A percentile compares a stretch with the other conserved stretches of the same genome.
phyloP scores from a whole-genome alignment of 2,888 invertebrate species.

The Tolmerus cingulatus region DNA sequence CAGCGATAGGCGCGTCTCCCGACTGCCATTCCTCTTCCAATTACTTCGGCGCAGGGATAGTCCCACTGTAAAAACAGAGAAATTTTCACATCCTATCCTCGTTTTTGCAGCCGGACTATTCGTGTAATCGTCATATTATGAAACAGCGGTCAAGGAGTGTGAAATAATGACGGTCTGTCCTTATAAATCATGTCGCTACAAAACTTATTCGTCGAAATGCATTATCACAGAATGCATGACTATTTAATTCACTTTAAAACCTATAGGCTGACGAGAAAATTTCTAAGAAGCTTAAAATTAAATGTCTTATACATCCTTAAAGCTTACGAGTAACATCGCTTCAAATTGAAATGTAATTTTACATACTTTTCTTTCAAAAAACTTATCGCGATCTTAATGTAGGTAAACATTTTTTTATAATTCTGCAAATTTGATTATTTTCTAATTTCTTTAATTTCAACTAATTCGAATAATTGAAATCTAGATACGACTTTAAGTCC shows the following conservation, averaged over 20 bases:
- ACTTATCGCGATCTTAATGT: no score
- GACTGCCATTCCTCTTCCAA: background rate
- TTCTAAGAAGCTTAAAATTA: no score
- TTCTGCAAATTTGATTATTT: no score
- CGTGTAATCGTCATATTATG: background rate
- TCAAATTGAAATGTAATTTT: no score
- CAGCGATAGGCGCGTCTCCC: background rate
- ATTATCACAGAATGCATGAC: background rate
- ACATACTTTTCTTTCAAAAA: no score
- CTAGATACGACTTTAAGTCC: no score
- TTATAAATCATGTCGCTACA: background rate
- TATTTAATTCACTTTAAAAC: background rate
- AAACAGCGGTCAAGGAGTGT: background rate
- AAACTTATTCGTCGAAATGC: background rate
- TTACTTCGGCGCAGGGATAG: background rate
- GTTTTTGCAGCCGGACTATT: background rate
- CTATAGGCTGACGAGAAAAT: background rate
- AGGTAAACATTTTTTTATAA: no score
- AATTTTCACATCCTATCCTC: constrained; percentile 4
- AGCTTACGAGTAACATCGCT: no score
- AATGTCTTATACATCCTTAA: no score
- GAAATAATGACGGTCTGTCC: background rate
- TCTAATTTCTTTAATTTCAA: no score
- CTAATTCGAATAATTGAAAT: no score
- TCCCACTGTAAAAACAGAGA: background rate